Evolutionary conservation across 2,797 vertebrate genomes (phyloP), one percentile per base, ranked within the genome.

Genomic region (Cyclopterus lumpus): DNA sequence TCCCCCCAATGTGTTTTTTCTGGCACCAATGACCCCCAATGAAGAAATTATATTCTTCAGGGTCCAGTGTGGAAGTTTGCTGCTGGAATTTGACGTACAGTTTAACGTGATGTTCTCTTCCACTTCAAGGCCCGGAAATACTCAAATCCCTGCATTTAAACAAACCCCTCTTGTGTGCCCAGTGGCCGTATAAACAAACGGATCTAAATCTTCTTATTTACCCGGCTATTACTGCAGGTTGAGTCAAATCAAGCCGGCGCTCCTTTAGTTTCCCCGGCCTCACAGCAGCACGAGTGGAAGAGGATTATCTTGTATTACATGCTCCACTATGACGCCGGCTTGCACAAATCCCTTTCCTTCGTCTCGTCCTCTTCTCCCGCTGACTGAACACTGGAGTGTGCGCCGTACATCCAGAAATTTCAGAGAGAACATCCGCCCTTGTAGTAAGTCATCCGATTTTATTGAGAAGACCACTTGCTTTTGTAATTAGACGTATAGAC

Each of bases 221-320:
- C 81, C 73, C 83, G 85, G 87, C 77, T 84, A 85, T 75, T 81
- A 55, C 54, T 71, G 65, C 36, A 78, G 73, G 71, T 84, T 75
- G 67, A 79, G 54, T 79, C 48, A 80, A 79, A 80, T 85, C 66
- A 59, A 78, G 60, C 59, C 16, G 0, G 26, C 1, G 15, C 64
- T 59, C 40, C 67, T 61, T 69, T 66, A 55, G 49, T 63, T 79
- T 67, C 38, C n/a, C 64, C 5, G 65, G 61, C 75, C 58, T 75
- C 80, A 74, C 65, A 40, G 79, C 67, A 66, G 62, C 77, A 60
- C 28, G 76, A 80, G 80, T 72, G 68, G 55, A 77, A 78, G 74
- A 80, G 87, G 87, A 91, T 92, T 87, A 92, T 77, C 73, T 60
- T 54, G 80, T 82, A 84, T 88, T 89, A 91, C 81, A 87, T 84